phyloP scores from a whole-genome alignment of 2,888 invertebrate genomes.

The Aporophyla nigra region DNA sequence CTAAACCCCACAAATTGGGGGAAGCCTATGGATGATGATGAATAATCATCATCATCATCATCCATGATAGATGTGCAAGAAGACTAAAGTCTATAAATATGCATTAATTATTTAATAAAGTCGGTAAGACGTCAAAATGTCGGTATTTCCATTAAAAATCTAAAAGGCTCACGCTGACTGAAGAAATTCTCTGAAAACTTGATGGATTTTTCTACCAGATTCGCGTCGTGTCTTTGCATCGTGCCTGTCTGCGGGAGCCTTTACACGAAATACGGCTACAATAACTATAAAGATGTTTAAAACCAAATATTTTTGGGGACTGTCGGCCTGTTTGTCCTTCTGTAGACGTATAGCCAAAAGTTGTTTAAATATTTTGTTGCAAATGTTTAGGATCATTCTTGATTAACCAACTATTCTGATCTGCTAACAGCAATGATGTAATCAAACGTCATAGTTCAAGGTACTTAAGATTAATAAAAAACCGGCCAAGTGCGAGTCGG shows the following conservation, averaged over 20 bases:
- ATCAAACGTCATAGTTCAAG: neutral
- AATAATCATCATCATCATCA: no score
- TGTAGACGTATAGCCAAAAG: neutral
- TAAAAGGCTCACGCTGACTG: no score
- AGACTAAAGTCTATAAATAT: neutral
- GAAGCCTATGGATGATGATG: no score
- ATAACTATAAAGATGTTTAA: neutral
- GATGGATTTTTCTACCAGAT: no score
- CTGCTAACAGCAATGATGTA: neutral
- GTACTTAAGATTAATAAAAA: conserved; percentile 10
- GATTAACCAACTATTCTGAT: no score
- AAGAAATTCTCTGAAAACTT: no score
- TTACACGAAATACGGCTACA: neutral
- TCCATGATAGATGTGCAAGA: neutral
- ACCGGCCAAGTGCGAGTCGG: no score
- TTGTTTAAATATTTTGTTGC: no score
- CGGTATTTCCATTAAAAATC: neutral
- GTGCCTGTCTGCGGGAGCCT: no score
- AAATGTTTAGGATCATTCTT: neutral
- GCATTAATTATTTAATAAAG: neutral
- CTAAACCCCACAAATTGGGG: no score
- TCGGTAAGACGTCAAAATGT: neutral
- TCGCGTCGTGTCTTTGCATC: no score
- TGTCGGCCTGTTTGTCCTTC: no score
- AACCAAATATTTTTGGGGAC: neutral